Evolutionary conservation across 1,140 invertebrate species (phyloP), one percentile per base, ranked within the genome.

Genomic region (Schlechtendalia chinensis): DNA sequence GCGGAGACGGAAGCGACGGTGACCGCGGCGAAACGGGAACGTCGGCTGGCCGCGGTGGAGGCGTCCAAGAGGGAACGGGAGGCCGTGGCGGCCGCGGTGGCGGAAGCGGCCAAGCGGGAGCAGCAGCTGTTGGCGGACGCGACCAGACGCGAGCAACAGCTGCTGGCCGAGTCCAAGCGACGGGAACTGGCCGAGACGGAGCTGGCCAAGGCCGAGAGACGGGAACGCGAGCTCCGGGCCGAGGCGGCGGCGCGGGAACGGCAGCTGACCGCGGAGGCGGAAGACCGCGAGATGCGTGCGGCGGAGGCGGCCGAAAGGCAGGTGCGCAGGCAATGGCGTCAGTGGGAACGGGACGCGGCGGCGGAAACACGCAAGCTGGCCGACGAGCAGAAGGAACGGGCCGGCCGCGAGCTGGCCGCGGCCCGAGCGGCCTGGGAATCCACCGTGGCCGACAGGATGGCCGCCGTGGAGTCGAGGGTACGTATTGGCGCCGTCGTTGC

Each of bases 1-100:
- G 6, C 10, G 8, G 69, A 72, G 27, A 17, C 50, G 24, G 69
- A 72, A 3, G 50, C 24, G 3, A 24, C 47, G 69, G 14, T 53
- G 6, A 24, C 69, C 3, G 17, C 4, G 50, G 27, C 24, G 11
- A 72, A 54, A 72, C 47, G 69, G 8, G 69, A 72, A 19, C 69
- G 69, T 5, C 69, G 69, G 8, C 17, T 72, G 47, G 69, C 69
- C 17, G 47, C 50, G 24, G 69, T 72, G 47, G 69, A 72, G 45
- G 47, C 69, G 24, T 0, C 69, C 10, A 72, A 54, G 4, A 47
- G 69, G 0, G 69, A 72, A 29, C 47, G 69, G 24, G 69, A 72
- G 0, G 47, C 69, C 0, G 69, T 72, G 10, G 27, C 69, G 8
- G 17, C 17, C 0, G 69, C 69, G 3, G 17, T 72, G 50, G 50